Conservation (phyloP, 2,797 vertebrate species). For the Glyptemys insculpta region DNA sequence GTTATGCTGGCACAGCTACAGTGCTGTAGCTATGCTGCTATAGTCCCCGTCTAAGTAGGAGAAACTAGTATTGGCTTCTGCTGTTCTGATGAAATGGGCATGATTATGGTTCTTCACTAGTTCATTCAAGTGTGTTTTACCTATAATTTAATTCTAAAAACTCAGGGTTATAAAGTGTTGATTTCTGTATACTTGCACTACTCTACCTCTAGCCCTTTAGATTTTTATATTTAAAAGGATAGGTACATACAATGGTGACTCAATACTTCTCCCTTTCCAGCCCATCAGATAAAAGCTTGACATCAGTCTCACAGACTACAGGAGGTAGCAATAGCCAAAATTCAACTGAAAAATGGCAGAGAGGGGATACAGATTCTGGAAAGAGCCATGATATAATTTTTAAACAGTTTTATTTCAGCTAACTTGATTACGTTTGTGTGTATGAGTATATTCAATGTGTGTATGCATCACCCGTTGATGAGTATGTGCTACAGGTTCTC, state of each 20-base stretch:
- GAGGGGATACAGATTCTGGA: not conserved
- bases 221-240: not conserved
- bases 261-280: not conserved
- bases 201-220: not conserved
- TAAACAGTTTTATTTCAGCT: not conserved
- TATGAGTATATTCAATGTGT: not conserved
- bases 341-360: not conserved
- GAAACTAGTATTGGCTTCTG: not conserved
- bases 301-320: not conserved
- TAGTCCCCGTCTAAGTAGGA: not conserved
- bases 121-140: not conserved
- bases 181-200: not conserved
- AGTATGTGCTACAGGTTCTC: not conserved
- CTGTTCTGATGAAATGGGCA: not conserved
- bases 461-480: not conserved
- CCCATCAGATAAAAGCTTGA: not conserved
- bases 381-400: not conserved
- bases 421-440: not conserved
- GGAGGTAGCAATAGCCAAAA: not conserved
- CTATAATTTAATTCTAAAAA: not conserved
- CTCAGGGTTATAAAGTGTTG: not conserved
- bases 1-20: not conserved
- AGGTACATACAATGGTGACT: not conserved
- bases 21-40: not conserved
- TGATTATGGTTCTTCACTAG: not conserved